Evolutionary conservation across 2,113 vertebrate species (phyloP).

Genomic region (Entelurus aequoreus): DNA sequence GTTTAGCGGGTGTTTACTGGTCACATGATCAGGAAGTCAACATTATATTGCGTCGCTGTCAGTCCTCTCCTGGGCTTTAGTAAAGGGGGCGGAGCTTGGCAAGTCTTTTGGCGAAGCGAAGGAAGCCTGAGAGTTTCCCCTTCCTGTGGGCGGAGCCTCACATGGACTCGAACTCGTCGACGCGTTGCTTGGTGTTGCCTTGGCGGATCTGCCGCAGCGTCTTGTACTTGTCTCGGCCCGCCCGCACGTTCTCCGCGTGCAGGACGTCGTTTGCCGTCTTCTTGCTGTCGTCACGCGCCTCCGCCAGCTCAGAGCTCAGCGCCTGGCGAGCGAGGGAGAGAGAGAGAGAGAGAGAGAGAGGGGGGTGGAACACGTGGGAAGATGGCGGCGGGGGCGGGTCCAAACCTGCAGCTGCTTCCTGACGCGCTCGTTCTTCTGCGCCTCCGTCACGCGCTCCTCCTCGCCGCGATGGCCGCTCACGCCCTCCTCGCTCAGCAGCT

Average conservation of each 20-base stretch:
- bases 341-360: neutral
- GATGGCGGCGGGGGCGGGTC: neutral
- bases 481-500: slow-evolving; percentile 85
- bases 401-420: slow-evolving; percentile 94
- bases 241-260: slow-evolving; percentile 92
- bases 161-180: slow-evolving; percentile 99
- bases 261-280: slow-evolving; percentile 95
- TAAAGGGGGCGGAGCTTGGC: slow-evolving; percentile 41
- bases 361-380: neutral
- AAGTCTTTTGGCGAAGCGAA: slow-evolving; percentile 90
- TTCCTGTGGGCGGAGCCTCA: slow-evolving; percentile 65
- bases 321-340: slow-evolving; percentile 65
- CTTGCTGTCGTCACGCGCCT: slow-evolving; percentile 93
- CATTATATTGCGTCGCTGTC: no score
- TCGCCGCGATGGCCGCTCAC: slow-evolving; percentile 84
- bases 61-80: slow-evolving; percentile 32
- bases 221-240: slow-evolving; percentile 97
- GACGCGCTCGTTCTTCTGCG: slow-evolving; percentile 93
- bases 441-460: slow-evolving; percentile 88
- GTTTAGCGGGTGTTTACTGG: no score
- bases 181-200: slow-evolving; percentile 97
- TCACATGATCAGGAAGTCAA: no score
- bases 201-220: slow-evolving; percentile 94
- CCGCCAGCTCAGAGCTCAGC: slow-evolving; percentile 91
- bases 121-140: slow-evolving; percentile 55